Conservation (phyloP, 2,888 invertebrate species). For the Ethmia dodecea region DNA sequence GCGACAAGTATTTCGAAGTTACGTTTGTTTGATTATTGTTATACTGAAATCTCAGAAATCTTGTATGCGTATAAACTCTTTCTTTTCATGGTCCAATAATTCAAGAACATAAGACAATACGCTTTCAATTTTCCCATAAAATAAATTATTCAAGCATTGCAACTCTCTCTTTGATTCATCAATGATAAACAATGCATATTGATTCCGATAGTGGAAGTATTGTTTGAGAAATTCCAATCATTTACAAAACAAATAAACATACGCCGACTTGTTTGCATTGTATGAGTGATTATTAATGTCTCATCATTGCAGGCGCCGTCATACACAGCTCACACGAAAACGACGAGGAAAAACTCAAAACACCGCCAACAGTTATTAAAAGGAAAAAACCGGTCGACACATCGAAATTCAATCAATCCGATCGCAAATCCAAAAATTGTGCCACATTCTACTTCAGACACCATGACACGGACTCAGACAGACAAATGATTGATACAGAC, state of each 20-base stretch:
- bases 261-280: constrained; percentile 13
- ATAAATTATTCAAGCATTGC: no score
- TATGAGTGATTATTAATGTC: constrained; percentile 22
- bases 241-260: constrained; percentile 37
- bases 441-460: constrained; percentile 92
- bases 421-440: constrained; percentile 88
- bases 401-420: constrained; percentile 82
- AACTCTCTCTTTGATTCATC: constrained; percentile 29
- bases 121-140: no score
- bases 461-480: constrained; percentile 91
- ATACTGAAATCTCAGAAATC: no score
- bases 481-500: constrained; percentile 76
- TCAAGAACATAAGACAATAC: no score
- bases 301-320: constrained; percentile 46
- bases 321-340: constrained; percentile 27
- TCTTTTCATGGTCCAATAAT: no score
- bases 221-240: constrained; percentile 24
- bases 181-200: constrained; percentile 48
- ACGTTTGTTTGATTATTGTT: no score
- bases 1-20: no score
- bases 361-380: constrained; percentile 67
- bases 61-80: no score
- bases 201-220: constrained; percentile 27
- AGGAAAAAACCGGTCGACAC: constrained; percentile 75
- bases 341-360: constrained; percentile 45